Evolutionary conservation across 2,888 invertebrate species (phyloP), one percentile per base, ranked within the genome.

Genomic region (Petrolisthes manimaculis): DNA sequence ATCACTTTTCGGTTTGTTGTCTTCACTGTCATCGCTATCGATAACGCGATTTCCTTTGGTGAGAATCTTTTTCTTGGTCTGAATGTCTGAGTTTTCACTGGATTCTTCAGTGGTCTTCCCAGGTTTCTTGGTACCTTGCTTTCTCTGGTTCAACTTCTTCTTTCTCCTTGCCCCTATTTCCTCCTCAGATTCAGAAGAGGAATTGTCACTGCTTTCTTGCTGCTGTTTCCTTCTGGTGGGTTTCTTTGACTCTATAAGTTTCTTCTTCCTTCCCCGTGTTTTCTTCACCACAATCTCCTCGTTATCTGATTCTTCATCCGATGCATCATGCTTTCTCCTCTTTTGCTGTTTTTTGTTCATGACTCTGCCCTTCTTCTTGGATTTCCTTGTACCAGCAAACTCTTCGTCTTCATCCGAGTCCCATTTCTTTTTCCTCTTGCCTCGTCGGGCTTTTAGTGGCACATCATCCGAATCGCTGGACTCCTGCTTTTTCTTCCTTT

Each of bases 141-240:
- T 85, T 79, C 80, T 84, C 56, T 77, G 55, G 3, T 51, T 71
- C n/a, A n/a, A 6, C 14, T 54, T 55, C 54, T 87, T 87, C 69
- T 84, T 81, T 0, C 53, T 54, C 81, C 61, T 74, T 51, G 37
- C 81, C 9, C 37, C 54, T 67, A 21, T 77, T 54, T 21, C 54
- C 75, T 87, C 85, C 37, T 90, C 88, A 14, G 86, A 86, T 12
- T 90, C 90, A 12, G 90, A 90, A 55, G 80, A 86, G 4, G 90
- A 88, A n/a, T 75, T 81, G 21, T 74, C 84, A 54, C 75, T 88
- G n/a, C 53, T 21, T 8, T 75, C 56, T 56, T 61, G 74, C 56
- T 87, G 82, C 77, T 55, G 83, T 37, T 84, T 88, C 81, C 81
- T 86, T 61, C 86, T 82, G 18, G 71, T 78, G 14, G 21, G 51